These are phyloP conservation scores for Halcyon leucocephala DNA, from an alignment of 2,797 vertebrate species.

Conservation along the genomic window DNA sequence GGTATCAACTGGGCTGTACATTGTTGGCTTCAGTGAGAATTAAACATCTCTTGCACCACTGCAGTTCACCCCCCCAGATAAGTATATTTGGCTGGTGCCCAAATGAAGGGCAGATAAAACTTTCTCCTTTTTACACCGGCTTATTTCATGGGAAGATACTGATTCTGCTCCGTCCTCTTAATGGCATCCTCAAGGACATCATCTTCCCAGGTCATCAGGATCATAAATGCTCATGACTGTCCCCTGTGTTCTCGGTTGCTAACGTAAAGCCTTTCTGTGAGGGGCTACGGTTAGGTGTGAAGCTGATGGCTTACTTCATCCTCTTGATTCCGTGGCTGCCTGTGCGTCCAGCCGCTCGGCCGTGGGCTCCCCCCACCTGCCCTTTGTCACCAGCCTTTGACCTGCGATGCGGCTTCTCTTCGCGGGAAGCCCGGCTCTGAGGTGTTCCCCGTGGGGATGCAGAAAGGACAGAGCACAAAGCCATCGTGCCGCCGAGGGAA, in stretches of 20 bases:
- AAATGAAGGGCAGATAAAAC: accelerated
- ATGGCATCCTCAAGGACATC: not conserved
- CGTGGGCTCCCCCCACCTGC: accelerated
- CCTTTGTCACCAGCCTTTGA: accelerated
- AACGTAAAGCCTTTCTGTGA: accelerated
- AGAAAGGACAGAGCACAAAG: not conserved
- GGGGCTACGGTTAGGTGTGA: accelerated
- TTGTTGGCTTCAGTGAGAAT: not conserved
- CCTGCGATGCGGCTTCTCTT: accelerated
- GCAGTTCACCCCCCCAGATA: accelerated
- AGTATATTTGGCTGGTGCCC: not conserved
- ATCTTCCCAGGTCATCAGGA: not conserved
- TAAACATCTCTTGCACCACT: not conserved
- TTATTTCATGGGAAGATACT: not conserved
- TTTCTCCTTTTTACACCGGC: not conserved
- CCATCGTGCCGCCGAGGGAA: accelerated
- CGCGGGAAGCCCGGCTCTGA: accelerated
- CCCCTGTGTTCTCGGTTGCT: not conserved
- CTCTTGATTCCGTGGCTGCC: not conserved
- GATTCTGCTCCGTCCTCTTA: accelerated
- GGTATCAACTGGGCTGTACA: accelerated
- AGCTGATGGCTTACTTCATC: accelerated
- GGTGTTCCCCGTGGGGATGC: accelerated
- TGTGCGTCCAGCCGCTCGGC: accelerated
- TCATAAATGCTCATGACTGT: accelerated